Evolutionary conservation across 2,113 vertebrate species (phyloP).

Genomic region (Panthera leo): DNA sequence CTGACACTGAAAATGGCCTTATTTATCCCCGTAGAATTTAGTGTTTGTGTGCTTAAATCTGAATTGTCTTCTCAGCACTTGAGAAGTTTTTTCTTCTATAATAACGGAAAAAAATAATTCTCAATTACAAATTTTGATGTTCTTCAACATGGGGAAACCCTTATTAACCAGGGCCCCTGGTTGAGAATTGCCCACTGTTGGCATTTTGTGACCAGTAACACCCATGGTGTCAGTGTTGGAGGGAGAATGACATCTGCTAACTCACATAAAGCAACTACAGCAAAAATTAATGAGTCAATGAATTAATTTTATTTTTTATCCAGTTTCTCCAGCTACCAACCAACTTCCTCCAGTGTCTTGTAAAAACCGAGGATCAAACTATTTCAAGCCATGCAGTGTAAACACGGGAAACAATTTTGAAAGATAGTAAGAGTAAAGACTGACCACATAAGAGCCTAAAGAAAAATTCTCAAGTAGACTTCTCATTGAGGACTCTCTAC

Average conservation of each 20-base stretch:
- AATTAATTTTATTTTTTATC: not conserved
- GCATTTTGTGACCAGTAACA: not conserved
- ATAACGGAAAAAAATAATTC: not conserved
- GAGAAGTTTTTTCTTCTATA: not conserved
- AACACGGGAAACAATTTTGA: not conserved
- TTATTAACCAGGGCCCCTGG: accelerated
- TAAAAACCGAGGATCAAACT: not conserved
- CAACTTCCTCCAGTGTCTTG: not conserved
- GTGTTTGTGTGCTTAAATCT: not conserved
- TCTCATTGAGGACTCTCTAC: not conserved
- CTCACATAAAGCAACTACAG: not conserved
- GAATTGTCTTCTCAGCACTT: not conserved
- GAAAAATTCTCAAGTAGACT: not conserved
- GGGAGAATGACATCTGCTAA: not conserved
- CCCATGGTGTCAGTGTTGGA: accelerated
- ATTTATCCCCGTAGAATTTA: not conserved
- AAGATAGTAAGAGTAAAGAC: not conserved
- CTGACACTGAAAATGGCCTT: not conserved
- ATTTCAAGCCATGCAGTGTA: not conserved
- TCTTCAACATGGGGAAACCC: not conserved
- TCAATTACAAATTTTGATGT: not conserved
- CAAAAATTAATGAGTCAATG: not conserved
- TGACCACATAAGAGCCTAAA: not conserved
- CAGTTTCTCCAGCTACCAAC: not conserved
- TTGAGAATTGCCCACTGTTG: not conserved